A percentile compares a stretch with the other conserved stretches of the same genome.
Evolutionary conservation across 1,140 invertebrate species (phyloP).

Genomic region (Drosophila virilis): DNA sequence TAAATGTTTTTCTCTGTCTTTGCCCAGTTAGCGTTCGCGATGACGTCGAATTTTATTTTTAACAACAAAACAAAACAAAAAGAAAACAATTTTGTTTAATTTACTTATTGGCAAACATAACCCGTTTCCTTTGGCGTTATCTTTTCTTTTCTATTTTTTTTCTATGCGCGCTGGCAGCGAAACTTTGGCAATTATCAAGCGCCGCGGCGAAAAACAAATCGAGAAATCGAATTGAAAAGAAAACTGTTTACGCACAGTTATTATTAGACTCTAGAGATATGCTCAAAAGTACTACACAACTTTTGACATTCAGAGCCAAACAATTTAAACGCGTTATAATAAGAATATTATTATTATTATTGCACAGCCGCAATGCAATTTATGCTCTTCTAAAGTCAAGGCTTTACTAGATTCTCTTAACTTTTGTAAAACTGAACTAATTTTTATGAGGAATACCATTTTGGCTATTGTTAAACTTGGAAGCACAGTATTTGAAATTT

Average conservation of each 20-base stretch:
- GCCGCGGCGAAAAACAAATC: constrained; percentile 8
- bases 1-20: constrained; percentile 21
- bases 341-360: too few relatives aligned
- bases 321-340: not conserved
- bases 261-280: constrained; percentile 28
- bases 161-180: constrained; percentile 2
- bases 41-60: constrained; percentile 63
- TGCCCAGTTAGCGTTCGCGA: constrained; percentile 40
- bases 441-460: too few relatives aligned
- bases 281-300: not conserved
- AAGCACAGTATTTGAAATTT: too few relatives aligned
- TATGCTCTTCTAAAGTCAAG: too few relatives aligned
- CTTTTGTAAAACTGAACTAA: too few relatives aligned
- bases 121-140: constrained; percentile 41
- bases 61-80: constrained; percentile 17
- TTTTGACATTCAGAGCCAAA: not conserved
- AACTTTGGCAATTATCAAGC: constrained; percentile 48
- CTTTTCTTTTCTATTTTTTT: not conserved
- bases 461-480: too few relatives aligned
- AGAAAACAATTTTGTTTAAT: constrained; percentile 58
- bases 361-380: too few relatives aligned
- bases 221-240: constrained; percentile 6
- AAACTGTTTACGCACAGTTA: constrained; percentile 31
- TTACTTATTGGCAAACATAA: constrained; percentile 64
- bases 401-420: too few relatives aligned